Percentiles rank a stretch among this genome's conserved stretches.
phyloP scores from a whole-genome alignment of 2,113 vertebrate species.

The Regulus satrapa region DNA sequence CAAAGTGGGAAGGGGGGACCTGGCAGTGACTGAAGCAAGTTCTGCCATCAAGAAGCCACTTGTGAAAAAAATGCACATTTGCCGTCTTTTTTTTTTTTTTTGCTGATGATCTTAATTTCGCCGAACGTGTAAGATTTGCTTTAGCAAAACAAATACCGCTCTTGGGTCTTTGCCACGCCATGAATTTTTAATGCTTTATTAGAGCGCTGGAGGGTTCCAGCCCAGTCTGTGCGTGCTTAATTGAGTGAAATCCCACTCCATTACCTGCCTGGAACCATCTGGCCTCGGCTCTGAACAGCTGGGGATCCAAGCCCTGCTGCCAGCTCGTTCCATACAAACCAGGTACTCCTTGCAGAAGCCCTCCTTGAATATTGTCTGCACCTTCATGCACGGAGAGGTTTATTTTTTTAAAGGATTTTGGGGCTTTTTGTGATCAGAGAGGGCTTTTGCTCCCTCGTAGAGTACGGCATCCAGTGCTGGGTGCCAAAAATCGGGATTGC shows the following conservation, averaged over 20 bases:
- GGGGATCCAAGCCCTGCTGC: background rate
- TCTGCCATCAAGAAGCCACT: constrained; percentile 15
- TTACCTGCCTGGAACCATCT: background rate
- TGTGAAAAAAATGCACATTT: constrained; percentile 1
- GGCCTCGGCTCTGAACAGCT: background rate
- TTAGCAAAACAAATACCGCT: constrained; percentile 28
- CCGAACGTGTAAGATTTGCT: constrained; percentile 5
- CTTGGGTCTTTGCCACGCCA: constrained; percentile 23
- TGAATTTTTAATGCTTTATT: constrained; percentile 45
- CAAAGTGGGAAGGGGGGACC: background rate
- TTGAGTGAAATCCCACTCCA: background rate
- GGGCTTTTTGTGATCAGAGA: background rate
- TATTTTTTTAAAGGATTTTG: fast-evolving
- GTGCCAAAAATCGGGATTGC: fast-evolving
- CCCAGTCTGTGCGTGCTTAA: background rate
- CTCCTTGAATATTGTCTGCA: fast-evolving
- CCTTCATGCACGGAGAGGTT: fast-evolving
- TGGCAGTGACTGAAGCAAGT: background rate
- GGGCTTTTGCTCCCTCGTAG: fast-evolving
- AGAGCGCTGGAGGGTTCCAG: background rate
- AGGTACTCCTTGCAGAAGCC: background rate
- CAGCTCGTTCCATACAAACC: background rate
- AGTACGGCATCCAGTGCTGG: fast-evolving
- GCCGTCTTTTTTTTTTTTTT: background rate
- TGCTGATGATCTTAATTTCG: background rate